Conservation (phyloP, 2,888 invertebrate genomes). For the Drosophila limbata region DNA sequence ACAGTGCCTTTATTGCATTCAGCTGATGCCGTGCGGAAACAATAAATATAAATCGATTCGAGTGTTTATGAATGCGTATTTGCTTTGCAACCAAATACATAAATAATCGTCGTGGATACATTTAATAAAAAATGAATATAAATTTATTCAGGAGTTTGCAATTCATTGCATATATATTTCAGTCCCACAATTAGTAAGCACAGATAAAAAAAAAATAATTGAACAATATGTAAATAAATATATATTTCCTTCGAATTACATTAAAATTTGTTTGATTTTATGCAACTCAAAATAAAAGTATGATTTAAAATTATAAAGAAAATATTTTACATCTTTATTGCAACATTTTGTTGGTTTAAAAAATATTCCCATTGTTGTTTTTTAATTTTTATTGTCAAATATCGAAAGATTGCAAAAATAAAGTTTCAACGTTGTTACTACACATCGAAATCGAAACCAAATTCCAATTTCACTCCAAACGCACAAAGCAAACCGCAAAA, state of each 20-base stretch:
- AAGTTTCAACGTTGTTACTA: conserved; percentile 6
- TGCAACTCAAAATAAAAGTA: neutral
- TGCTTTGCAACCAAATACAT: conserved; percentile 5
- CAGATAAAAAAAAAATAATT: neutral
- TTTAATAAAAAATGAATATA: conserved; percentile 7
- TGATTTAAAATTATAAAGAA: neutral
- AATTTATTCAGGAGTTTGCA: neutral
- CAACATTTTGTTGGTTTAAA: neutral
- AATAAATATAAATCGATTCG: conserved; percentile 50
- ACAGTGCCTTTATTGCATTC: conserved; percentile 28
- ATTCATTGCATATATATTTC: conserved; percentile 33
- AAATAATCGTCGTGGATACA: conserved; percentile 5
- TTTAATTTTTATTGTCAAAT: neutral
- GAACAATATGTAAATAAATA: neutral
- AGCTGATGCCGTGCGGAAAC: conserved; percentile 34
- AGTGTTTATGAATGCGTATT: conserved; percentile 44
- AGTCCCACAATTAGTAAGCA: conserved; percentile 7
- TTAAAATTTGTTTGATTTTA: conserved; percentile 1
- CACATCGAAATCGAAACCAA: neutral
- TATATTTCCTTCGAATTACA: neutral
- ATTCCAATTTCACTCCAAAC: conserved; percentile 6
- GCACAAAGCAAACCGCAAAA: conserved; percentile 24
- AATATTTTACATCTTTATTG: neutral
- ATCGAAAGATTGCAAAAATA: neutral
- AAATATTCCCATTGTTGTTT: neutral